A percentile compares a stretch with the other conserved stretches of the same genome.
Conservation (phyloP, 2,888 invertebrate genomes). For the Siphlonurus alternatus region DNA sequence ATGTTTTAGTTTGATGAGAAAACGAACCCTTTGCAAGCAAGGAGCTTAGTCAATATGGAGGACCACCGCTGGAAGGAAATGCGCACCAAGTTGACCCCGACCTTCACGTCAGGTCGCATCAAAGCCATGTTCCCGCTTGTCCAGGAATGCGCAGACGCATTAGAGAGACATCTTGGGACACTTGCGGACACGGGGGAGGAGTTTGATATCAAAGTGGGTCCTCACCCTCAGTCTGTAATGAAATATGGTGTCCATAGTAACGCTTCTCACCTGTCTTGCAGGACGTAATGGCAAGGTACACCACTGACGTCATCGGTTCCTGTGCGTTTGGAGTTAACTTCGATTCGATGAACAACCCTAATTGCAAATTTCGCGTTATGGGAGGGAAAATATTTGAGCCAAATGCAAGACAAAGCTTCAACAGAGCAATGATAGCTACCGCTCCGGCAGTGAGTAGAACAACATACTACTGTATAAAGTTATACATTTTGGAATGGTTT, state of each 20-base stretch:
- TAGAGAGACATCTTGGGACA: conserved; percentile 13
- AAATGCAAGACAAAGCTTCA: background rate
- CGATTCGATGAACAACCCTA: conserved; percentile 12
- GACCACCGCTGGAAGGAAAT: conserved; percentile 24
- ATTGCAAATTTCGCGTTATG: conserved; percentile 13
- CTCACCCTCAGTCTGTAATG: too few species aligned
- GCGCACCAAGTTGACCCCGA: conserved; percentile 25
- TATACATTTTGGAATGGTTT: background rate
- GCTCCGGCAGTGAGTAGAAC: background rate
- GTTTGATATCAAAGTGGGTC: background rate
- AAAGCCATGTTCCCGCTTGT: conserved; percentile 23
- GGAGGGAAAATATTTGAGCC: conserved; percentile 16
- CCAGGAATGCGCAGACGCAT: conserved; percentile 18
- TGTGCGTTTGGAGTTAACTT: conserved; percentile 29
- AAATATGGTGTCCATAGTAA: too few species aligned
- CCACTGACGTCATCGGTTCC: conserved; percentile 30
- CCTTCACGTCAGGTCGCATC: conserved; percentile 26
- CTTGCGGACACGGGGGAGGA: background rate
- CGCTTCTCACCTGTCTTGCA: background rate
- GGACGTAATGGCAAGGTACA: conserved; percentile 21
- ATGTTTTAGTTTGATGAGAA: conserved; percentile 12
- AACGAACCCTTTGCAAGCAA: conserved; percentile 18
- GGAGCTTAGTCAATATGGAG: conserved; percentile 20
- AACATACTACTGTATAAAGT: background rate
- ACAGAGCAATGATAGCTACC: background rate